phyloP scores from a whole-genome alignment of 2,797 vertebrate species.

The Cossypha caffra region DNA sequence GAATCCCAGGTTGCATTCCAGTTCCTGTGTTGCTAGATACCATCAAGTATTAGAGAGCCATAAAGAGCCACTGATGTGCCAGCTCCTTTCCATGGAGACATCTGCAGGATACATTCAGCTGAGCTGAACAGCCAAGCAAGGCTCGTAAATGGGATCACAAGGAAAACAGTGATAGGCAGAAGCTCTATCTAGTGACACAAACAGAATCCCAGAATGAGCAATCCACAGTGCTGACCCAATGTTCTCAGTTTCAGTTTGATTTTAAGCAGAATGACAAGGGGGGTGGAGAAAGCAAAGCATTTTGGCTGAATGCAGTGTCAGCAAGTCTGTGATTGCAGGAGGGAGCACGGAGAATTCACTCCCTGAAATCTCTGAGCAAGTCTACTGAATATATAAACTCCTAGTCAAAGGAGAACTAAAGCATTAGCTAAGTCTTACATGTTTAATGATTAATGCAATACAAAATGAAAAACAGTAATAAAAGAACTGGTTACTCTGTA shows the following conservation, averaged over 20 bases:
- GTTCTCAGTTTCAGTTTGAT: not conserved
- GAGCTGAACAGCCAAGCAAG: not conserved
- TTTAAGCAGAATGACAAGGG: not conserved
- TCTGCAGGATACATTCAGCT: not conserved
- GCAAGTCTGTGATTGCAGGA: not conserved
- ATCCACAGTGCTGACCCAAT: not conserved
- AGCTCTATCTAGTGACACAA: not conserved
- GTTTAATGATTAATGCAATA: not conserved
- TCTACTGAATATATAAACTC: not conserved
- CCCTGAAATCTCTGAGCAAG: not conserved
- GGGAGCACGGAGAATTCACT: not conserved
- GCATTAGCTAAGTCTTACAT: not conserved
- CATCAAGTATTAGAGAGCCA: accelerated
- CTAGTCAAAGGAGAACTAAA: not conserved
- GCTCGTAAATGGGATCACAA: not conserved
- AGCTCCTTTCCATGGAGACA: not conserved
- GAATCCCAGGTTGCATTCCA: not conserved
- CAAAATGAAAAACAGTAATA: not conserved
- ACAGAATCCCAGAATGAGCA: not conserved
- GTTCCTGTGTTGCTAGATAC: not conserved
- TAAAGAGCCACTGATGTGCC: not conserved
- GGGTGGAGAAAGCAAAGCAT: not conserved
- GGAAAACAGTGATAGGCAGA: not conserved
- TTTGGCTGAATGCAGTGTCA: not conserved
- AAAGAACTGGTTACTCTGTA: not conserved